phyloP scores from a whole-genome alignment of 2,888 invertebrate genomes.

The Pteria penguin region DNA sequence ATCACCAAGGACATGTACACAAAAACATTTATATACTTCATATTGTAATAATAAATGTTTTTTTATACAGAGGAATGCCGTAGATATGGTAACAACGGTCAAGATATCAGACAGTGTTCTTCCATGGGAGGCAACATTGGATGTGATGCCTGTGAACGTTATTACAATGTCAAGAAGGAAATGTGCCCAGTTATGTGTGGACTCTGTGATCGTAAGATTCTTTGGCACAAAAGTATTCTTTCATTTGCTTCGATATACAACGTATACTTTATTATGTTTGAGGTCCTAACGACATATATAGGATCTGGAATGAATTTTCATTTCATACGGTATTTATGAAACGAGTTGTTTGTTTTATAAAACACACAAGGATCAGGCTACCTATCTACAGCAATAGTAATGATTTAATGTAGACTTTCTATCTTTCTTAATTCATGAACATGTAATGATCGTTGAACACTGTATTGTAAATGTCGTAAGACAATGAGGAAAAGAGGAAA shows the following conservation, averaged over 20 bases:
- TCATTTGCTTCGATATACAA: too few relatives aligned
- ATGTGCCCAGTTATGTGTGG: conserved; percentile 73
- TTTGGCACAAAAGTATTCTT: too few relatives aligned
- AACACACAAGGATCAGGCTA: not conserved
- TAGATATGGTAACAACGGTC: conserved; percentile 60
- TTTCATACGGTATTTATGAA: not conserved
- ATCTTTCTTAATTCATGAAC: too few relatives aligned
- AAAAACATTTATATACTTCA: not conserved
- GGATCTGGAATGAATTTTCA: not conserved
- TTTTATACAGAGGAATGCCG: conserved; percentile 55
- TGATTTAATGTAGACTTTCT: too few relatives aligned
- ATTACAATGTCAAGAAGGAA: conserved; percentile 66
- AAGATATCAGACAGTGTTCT: conserved; percentile 60
- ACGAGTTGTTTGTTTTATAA: not conserved
- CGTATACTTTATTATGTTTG: too few relatives aligned
- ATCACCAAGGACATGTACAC: too few relatives aligned
- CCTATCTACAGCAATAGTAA: not conserved
- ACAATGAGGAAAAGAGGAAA: too few relatives aligned
- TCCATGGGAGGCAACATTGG: conserved; percentile 61
- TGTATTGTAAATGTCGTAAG: too few relatives aligned
- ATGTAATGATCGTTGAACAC: too few relatives aligned
- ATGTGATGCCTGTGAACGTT: conserved; percentile 62
- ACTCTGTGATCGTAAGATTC: conserved; percentile 66
- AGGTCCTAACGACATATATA: too few relatives aligned
- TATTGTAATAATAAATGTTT: not conserved